Conservation (phyloP, 2,888 invertebrate species). For the Lithophane ornitopus region DNA sequence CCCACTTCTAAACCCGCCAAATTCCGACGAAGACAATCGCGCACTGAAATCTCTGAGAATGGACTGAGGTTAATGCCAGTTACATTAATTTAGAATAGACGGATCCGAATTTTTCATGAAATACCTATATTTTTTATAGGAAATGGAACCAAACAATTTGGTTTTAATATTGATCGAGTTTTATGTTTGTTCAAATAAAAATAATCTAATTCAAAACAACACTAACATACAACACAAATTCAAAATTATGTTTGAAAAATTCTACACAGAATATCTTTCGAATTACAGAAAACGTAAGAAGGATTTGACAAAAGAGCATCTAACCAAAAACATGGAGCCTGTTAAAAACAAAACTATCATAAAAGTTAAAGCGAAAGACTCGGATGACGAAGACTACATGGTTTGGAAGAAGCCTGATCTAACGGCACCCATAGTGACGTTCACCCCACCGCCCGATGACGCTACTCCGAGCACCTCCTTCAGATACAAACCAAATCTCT, state of each 20-base stretch:
- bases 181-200: slow-evolving; percentile 3
- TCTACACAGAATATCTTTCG: background rate
- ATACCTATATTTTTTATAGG: background rate
- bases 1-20: slow-evolving; percentile 81
- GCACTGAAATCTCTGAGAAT: slow-evolving; percentile 80
- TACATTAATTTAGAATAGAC: slow-evolving; percentile 30
- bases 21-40: slow-evolving; percentile 82
- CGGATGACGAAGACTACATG: slow-evolving; percentile 89
- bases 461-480: slow-evolving; percentile 78
- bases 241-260: background rate
- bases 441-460: slow-evolving; percentile 85
- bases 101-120: background rate
- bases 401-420: slow-evolving; percentile 86
- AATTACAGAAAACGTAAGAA: slow-evolving; percentile 86
- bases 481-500: slow-evolving; percentile 80
- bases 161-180: background rate
- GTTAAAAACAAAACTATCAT: slow-evolving; percentile 77
- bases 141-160: background rate
- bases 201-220: slow-evolving; percentile 1
- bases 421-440: slow-evolving; percentile 84
- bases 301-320: slow-evolving; percentile 81
- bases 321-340: slow-evolving; percentile 78
- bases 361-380: slow-evolving; percentile 86
- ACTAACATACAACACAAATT: background rate
- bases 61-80: slow-evolving; percentile 79